Evolutionary conservation across 2,888 invertebrate species (phyloP).

Genomic region (Ochropleura leucogaster): DNA sequence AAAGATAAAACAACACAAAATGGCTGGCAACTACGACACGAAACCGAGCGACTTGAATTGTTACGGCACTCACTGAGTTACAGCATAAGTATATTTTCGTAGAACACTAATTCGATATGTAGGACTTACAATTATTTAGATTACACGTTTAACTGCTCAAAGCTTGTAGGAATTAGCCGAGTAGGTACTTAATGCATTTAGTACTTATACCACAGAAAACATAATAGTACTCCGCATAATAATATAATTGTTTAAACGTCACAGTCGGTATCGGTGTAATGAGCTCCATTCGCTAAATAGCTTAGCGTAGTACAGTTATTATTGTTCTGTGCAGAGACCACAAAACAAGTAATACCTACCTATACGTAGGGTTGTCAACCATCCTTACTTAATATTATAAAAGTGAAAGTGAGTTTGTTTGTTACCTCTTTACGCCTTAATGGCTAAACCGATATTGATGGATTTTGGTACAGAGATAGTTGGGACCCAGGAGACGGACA

Average conservation of each 20-base stretch:
- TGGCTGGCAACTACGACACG: slow-evolving; percentile 3
- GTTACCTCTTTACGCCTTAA: too few relatives aligned
- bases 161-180: background rate
- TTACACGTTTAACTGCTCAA: background rate
- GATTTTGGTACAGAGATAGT: too few relatives aligned
- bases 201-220: too few relatives aligned
- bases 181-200: background rate
- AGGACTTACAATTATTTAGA: background rate
- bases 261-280: background rate
- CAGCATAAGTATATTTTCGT: background rate
- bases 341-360: too few relatives aligned
- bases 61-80: background rate
- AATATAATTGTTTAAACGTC: background rate
- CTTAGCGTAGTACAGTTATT: background rate
- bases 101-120: background rate
- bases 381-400: too few relatives aligned
- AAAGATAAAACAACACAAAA: slow-evolving; percentile 5
- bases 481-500: too few relatives aligned
- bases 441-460: too few relatives aligned
- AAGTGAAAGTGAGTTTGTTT: too few relatives aligned
- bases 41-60: background rate
- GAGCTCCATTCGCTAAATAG: background rate
- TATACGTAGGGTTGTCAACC: too few relatives aligned
- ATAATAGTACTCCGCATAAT: too few relatives aligned
- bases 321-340: too few relatives aligned